A percentile compares a stretch with the other conserved stretches of the same genome.
phyloP scores from a whole-genome alignment of 2,113 vertebrate genomes.

The Heliornis fulica region DNA sequence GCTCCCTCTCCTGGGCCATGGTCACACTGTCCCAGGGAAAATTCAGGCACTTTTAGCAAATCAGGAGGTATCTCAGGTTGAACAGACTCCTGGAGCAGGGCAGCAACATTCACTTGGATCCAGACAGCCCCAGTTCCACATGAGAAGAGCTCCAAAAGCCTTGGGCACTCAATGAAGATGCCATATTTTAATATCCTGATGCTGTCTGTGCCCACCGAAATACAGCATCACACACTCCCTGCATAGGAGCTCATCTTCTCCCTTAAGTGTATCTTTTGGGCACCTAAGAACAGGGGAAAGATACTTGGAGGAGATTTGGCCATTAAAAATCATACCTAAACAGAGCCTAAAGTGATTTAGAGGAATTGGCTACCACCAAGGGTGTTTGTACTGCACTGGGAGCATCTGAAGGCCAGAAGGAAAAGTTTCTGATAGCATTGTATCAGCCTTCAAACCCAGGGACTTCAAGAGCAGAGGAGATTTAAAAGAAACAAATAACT shows the following conservation, averaged over 20 bases:
- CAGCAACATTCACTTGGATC: neutral
- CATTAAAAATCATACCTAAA: neutral
- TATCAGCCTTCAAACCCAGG: neutral
- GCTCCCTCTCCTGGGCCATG: neutral
- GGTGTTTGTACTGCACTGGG: rapidly evolving
- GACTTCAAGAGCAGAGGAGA: neutral
- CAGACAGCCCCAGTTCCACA: neutral
- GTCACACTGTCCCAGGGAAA: neutral
- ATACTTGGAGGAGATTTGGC: neutral
- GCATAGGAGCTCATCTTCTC: neutral
- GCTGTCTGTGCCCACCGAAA: neutral
- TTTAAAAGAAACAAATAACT: neutral
- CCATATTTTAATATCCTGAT: rapidly evolving
- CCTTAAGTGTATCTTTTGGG: neutral
- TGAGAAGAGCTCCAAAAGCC: neutral
- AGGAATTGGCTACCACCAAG: neutral
- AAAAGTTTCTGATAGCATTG: neutral
- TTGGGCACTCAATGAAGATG: neutral
- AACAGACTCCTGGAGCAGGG: no score
- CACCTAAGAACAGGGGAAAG: neutral
- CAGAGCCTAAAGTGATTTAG: neutral
- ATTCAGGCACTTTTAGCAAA: neutral
- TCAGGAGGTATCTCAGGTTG: neutral
- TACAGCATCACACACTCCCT: neutral
- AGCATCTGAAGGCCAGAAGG: neutral